phyloP scores from a whole-genome alignment of 2,797 vertebrate genomes.

The Pelochelys cantorii region DNA sequence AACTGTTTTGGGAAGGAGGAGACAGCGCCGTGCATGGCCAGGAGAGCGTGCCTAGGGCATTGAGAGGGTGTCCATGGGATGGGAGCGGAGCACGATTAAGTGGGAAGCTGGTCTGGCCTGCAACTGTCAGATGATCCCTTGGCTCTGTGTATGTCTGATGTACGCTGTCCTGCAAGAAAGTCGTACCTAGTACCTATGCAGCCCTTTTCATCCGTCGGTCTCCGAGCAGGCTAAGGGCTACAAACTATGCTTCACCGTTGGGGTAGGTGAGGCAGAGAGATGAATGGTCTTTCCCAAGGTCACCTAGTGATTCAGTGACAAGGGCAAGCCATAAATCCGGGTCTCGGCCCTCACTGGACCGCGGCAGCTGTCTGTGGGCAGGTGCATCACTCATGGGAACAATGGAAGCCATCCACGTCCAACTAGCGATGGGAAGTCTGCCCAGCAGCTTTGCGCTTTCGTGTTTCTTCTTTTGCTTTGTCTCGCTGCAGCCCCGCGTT shows the following conservation, averaged over 20 bases:
- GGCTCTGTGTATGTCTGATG: background rate
- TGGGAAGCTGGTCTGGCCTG: background rate
- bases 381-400: background rate
- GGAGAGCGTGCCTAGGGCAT: background rate
- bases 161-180: background rate
- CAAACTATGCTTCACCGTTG: background rate
- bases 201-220: no score
- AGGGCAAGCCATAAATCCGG: background rate
- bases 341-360: background rate
- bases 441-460: accelerated
- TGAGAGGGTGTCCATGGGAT: background rate
- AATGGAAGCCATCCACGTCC: accelerated
- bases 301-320: background rate
- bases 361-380: background rate
- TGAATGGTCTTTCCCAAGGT: background rate
- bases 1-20: background rate
- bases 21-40: background rate
- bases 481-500: accelerated
- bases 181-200: background rate
- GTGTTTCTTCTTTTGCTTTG: background rate
- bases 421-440: accelerated
- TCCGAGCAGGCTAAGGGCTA: background rate
- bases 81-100: background rate
- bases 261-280: background rate
- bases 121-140: background rate